Evolutionary conservation across 1,140 invertebrate species (phyloP).

Genomic region (Drosophila virilis): DNA sequence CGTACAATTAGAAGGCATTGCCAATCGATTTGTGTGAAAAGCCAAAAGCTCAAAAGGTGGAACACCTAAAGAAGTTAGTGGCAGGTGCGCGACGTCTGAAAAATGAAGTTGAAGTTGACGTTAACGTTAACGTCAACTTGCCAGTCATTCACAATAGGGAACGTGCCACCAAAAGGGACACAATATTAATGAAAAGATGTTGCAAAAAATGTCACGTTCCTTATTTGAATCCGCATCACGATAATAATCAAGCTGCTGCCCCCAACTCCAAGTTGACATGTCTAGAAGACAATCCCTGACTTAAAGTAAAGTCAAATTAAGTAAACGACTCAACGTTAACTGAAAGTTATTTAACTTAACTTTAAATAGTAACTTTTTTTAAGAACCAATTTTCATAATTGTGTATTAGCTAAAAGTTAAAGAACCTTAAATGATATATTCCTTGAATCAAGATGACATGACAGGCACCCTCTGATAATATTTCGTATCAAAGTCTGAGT

Average conservation of each 20-base stretch:
- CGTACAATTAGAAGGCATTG: constrained; percentile 82
- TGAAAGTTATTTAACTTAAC: too few species aligned
- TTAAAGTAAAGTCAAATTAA: background rate
- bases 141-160: constrained; percentile 61
- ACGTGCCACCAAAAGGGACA: constrained; percentile 43
- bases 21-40: constrained; percentile 82
- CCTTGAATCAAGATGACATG: too few species aligned
- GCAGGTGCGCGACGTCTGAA: constrained; percentile 76
- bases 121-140: constrained; percentile 41
- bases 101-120: constrained; percentile 72
- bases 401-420: too few species aligned
- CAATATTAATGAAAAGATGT: constrained; percentile 54
- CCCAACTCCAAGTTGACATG: too few species aligned
- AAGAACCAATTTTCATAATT: too few species aligned
- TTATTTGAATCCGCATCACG: constrained; percentile 39
- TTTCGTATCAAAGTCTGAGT: too few species aligned
- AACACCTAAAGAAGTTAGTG: constrained; percentile 54
- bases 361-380: too few species aligned
- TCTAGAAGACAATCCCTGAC: background rate
- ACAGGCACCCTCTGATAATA: too few species aligned
- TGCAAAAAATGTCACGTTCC: constrained; percentile 55
- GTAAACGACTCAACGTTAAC: too few species aligned
- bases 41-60: constrained; percentile 74
- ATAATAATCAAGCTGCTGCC: constrained; percentile 33
- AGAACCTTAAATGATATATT: too few species aligned